Conservation (phyloP, 1,140 invertebrate genomes). For the Bombus waltoni region DNA sequence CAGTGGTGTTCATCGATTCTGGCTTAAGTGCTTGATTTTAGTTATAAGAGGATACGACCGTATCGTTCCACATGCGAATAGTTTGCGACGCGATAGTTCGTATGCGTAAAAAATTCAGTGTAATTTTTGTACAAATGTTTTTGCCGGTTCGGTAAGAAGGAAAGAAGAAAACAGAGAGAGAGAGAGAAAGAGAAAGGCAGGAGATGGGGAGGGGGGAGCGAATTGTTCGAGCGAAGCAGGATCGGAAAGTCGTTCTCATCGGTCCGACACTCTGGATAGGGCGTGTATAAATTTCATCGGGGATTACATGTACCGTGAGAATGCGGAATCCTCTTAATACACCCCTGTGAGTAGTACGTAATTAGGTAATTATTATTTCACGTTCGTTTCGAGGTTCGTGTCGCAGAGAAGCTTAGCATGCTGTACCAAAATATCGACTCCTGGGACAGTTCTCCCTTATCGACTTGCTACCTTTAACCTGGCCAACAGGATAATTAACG, state of each 20-base stretch:
- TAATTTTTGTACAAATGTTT: too few relatives aligned
- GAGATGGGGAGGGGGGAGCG: too few relatives aligned
- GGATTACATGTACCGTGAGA: neutral
- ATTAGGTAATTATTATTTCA: conserved; percentile 29
- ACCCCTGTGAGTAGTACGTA: conserved; percentile 3
- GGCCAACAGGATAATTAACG: neutral
- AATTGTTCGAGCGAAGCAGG: neutral
- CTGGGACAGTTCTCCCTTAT: neutral
- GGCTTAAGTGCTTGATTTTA: neutral
- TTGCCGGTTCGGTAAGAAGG: too few relatives aligned
- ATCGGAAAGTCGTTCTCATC: neutral
- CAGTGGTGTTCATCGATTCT: neutral
- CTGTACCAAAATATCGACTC: conserved; percentile 5
- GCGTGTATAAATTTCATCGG: neutral
- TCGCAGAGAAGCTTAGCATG: neutral
- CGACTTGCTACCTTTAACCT: neutral
- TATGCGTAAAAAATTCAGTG: too few relatives aligned
- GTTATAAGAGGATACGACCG: neutral
- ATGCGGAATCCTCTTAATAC: neutral
- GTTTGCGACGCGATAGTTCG: neutral
- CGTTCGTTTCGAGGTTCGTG: neutral
- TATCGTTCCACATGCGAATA: neutral
- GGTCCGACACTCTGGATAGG: neutral
- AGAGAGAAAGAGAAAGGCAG: neutral
- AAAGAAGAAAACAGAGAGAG: neutral